Evolutionary conservation across 2,888 invertebrate species (phyloP).

Genomic region (Diarsia brunnea): DNA sequence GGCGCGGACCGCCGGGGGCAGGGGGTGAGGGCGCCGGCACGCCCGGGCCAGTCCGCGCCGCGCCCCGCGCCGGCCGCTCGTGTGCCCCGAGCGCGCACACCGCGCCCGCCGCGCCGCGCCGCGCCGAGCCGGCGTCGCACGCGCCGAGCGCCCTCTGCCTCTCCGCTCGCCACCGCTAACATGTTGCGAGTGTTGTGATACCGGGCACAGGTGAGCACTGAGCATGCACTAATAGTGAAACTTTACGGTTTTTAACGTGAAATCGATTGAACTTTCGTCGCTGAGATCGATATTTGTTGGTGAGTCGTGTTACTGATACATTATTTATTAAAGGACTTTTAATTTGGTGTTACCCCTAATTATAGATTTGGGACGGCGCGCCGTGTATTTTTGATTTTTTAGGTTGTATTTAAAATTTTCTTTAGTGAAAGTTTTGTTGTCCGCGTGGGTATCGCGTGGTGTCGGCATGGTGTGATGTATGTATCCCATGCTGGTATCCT

Average conservation of each 20-base stretch:
- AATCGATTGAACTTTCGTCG: conserved; percentile 79
- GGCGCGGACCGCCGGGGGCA: conserved; percentile 75
- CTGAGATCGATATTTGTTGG: conserved; percentile 82
- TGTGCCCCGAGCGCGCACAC: conserved; percentile 58
- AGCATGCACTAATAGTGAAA: conserved; percentile 75
- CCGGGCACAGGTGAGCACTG: conserved; percentile 81
- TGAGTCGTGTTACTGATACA: conserved; percentile 77
- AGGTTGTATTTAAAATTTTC: conserved; percentile 12
- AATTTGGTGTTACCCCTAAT: conserved; percentile 73
- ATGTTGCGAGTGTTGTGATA: conserved; percentile 78
- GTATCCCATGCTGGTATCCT: conserved; percentile 63
- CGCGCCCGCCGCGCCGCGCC: conserved; percentile 62
- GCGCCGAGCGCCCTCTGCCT: conserved; percentile 57
- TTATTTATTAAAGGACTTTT: conserved; percentile 77
- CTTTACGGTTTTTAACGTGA: conserved; percentile 80
- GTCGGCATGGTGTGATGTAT: conserved; percentile 34
- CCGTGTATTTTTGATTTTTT: conserved; percentile 29
- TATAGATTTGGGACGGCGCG: conserved; percentile 71
- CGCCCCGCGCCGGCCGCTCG: conserved; percentile 84
- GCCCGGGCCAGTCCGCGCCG: conserved; percentile 79
- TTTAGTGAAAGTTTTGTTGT: conserved; percentile 59
- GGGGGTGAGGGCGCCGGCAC: conserved; percentile 60
- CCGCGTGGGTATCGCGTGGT: conserved; percentile 50
- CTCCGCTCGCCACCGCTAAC: conserved; percentile 70
- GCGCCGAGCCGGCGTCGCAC: conserved; percentile 44